phyloP scores from a whole-genome alignment of 2,888 invertebrate species.

The Agapostemon virescens region DNA sequence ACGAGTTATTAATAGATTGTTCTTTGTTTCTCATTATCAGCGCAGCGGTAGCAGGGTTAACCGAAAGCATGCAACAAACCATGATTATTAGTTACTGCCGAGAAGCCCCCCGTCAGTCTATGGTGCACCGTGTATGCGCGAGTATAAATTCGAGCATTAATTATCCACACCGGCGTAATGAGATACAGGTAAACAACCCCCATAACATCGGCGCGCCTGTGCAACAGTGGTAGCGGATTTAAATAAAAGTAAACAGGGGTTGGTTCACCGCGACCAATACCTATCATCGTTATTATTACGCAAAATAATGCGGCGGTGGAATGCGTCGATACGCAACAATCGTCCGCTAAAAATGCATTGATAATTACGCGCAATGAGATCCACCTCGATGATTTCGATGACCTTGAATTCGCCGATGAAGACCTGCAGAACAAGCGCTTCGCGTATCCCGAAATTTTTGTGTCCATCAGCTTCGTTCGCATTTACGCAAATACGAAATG shows the following conservation, averaged over 20 bases:
- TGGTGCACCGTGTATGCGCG: not conserved
- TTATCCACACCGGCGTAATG: conserved; percentile 8
- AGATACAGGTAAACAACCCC: conserved; percentile 7
- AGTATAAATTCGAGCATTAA: not conserved
- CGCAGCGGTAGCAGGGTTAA: not conserved
- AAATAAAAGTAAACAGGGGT: not conserved
- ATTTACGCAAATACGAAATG: too few species aligned
- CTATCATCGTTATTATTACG: conserved; percentile 10
- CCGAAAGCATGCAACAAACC: conserved; percentile 5
- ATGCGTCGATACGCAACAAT: not conserved
- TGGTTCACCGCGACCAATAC: not conserved
- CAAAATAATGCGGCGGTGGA: not conserved
- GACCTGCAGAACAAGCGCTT: too few species aligned
- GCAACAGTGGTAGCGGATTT: not conserved
- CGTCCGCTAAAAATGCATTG: not conserved
- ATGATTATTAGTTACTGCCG: not conserved
- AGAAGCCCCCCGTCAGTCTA: not conserved
- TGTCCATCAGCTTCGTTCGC: too few species aligned
- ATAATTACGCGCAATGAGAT: not conserved
- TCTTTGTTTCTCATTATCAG: not conserved
- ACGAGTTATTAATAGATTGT: not conserved
- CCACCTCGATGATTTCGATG: not conserved
- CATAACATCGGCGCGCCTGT: not conserved
- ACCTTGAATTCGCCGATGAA: not conserved
- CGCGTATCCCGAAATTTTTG: too few species aligned